Evolutionary conservation across 2,113 vertebrate species (phyloP).

Genomic region (Oceanodroma tethys): DNA sequence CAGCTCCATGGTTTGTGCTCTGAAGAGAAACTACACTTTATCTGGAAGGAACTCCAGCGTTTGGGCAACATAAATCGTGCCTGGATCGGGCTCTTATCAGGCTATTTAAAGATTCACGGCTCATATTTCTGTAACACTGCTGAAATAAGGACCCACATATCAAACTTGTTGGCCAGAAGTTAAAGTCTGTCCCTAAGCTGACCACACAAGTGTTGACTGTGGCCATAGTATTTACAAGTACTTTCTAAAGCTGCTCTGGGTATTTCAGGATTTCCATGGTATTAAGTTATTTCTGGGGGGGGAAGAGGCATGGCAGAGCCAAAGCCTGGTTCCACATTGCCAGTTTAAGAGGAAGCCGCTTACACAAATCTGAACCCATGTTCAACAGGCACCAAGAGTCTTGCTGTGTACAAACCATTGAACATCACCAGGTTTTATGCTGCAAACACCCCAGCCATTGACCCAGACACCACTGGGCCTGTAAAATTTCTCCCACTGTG

Average conservation of each 20-base stretch:
- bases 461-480: background rate
- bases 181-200: background rate
- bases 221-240: background rate
- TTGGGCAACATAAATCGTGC: background rate
- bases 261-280: background rate
- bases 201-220: background rate
- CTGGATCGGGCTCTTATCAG: background rate
- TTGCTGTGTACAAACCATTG: background rate
- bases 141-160: background rate
- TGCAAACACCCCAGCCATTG: background rate
- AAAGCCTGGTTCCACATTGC: background rate
- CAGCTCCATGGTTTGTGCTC: background rate
- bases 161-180: background rate
- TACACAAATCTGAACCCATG: background rate
- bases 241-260: background rate
- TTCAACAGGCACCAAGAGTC: background rate
- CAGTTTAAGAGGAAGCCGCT: background rate
- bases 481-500: background rate
- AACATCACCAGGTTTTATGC: background rate
- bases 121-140: background rate
- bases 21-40: background rate
- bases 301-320: background rate
- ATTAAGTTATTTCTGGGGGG: background rate
- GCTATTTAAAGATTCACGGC: background rate
- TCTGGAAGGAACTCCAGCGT: background rate